Evolutionary conservation across 2,888 invertebrate genomes (phyloP).

Genomic region (Drosophila prostipennis): DNA sequence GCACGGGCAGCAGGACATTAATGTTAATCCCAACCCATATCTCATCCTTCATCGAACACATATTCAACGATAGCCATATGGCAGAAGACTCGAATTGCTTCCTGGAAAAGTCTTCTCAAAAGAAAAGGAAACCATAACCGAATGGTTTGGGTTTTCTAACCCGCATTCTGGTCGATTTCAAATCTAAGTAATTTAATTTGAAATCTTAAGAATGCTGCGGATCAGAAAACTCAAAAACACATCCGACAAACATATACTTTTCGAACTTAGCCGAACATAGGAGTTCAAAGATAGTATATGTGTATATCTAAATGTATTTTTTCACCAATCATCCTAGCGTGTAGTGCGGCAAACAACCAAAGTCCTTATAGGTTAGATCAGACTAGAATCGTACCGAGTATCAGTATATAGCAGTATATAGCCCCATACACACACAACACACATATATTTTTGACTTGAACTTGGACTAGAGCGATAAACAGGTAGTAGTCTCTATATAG

Average conservation of each 20-base stretch:
- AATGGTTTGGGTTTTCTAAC: background rate
- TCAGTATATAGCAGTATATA: conserved; percentile 28
- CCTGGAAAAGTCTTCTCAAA: conserved; percentile 41
- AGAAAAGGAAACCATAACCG: conserved; percentile 1
- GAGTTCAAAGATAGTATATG: conserved; percentile 24
- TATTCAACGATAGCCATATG: conserved; percentile 75
- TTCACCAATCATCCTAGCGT: conserved; percentile 76
- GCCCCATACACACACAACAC: conserved; percentile 12
- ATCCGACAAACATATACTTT: conserved; percentile 23
- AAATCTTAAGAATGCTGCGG: background rate
- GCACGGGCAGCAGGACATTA: conserved; percentile 65
- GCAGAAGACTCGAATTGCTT: conserved; percentile 40
- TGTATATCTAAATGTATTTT: conserved; percentile 68
- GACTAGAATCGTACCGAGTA: conserved; percentile 37
- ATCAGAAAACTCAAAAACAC: background rate
- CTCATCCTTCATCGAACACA: conserved; percentile 60
- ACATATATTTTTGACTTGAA: conserved; percentile 55
- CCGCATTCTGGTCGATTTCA: conserved; percentile 6
- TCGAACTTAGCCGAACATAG: conserved; percentile 8
- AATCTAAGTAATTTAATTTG: background rate
- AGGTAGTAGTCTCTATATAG: conserved; percentile 57
- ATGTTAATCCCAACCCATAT: conserved; percentile 58
- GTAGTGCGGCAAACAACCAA: conserved; percentile 79
- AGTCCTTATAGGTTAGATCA: conserved; percentile 78
- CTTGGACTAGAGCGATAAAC: conserved; percentile 45